Evolutionary conservation across 2,797 vertebrate genomes (phyloP).

Genomic region (Hoplostethus mediterraneus): DNA sequence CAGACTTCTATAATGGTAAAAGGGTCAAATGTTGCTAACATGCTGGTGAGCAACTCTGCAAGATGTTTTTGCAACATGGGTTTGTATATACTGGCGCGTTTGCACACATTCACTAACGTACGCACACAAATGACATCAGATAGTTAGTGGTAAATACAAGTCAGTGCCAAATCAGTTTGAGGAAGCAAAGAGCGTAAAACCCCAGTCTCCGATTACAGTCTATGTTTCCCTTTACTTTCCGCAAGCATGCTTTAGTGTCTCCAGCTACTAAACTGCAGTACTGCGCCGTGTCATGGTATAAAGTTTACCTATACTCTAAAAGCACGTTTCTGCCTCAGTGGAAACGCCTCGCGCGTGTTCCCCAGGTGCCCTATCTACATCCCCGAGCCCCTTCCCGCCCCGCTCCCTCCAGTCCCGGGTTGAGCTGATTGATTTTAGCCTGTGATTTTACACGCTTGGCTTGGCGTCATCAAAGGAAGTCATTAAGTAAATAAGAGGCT

Average conservation of each 20-base stretch:
- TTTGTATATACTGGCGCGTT: too few relatives aligned
- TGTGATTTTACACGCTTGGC: constrained; percentile 51
- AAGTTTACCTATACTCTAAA: constrained; percentile 18
- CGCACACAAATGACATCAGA: too few relatives aligned
- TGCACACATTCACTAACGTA: too few relatives aligned
- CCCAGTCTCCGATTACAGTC: too few relatives aligned
- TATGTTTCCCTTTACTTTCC: too few relatives aligned
- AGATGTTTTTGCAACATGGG: too few relatives aligned
- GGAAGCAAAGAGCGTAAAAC: too few relatives aligned
- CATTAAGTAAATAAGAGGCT: constrained; percentile 28
- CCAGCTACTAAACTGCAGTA: constrained; percentile 57
- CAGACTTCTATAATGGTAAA: neutral
- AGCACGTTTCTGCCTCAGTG: constrained; percentile 29
- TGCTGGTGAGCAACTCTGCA: too few relatives aligned
- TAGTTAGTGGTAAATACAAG: too few relatives aligned
- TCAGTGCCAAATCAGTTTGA: too few relatives aligned
- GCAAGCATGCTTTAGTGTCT: neutral
- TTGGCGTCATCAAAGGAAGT: constrained; percentile 68
- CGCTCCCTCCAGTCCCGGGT: constrained; percentile 19
- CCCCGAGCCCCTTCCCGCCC: too few relatives aligned
- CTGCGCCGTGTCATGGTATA: constrained; percentile 40
- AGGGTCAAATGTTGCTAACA: too few relatives aligned
- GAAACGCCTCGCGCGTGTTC: constrained; percentile 13
- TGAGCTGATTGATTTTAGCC: constrained; percentile 67
- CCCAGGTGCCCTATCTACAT: constrained; percentile 29